phyloP scores from a whole-genome alignment of 2,888 invertebrate species.

The Podabrus alpinus region DNA sequence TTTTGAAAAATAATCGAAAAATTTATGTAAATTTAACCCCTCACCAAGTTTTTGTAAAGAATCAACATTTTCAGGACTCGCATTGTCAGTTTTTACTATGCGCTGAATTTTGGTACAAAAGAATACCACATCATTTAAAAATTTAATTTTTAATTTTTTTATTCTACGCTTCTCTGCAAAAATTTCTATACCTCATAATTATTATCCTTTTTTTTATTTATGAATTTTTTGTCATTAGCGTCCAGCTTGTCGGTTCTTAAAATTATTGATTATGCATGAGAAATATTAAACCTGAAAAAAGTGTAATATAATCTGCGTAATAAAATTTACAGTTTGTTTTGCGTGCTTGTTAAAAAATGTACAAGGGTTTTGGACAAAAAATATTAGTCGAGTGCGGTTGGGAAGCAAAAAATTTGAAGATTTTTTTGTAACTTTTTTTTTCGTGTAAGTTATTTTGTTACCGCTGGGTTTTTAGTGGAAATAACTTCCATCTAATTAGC shows the following conservation, averaged over 20 bases:
- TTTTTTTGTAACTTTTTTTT: not conserved
- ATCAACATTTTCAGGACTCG: not conserved
- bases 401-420: not conserved
- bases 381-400: not conserved
- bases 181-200: not conserved
- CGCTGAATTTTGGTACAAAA: not conserved
- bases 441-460: not conserved
- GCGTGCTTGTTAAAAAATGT: not conserved
- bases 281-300: not conserved
- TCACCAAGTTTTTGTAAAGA: not conserved
- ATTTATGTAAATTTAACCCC: not conserved
- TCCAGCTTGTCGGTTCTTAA: not conserved
- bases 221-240: not conserved
- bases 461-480: not conserved
- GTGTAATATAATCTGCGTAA: not conserved
- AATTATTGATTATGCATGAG: not conserved
- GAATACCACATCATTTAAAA: not conserved
- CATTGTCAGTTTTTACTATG: not conserved
- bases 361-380: not conserved
- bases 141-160: not conserved
- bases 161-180: not conserved
- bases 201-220: not conserved
- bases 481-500: slow-evolving; percentile 14
- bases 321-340: not conserved
- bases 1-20: not conserved